phyloP scores from a whole-genome alignment of 2,888 invertebrate species.

The Molorchus minor region DNA sequence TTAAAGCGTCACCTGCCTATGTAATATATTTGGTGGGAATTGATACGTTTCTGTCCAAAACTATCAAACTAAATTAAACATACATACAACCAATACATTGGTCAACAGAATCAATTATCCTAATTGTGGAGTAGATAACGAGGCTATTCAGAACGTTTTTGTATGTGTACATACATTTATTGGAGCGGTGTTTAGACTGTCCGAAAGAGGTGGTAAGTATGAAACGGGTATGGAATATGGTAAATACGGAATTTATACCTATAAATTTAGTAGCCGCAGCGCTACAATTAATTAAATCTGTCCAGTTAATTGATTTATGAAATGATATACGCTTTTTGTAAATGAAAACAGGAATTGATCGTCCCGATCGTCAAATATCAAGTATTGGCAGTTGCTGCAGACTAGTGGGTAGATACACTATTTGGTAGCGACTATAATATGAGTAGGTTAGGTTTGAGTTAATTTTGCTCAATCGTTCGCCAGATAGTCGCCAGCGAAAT shows the following conservation, averaged over 20 bases:
- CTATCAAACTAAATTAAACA: too few species aligned
- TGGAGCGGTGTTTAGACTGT: neutral
- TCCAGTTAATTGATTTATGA: neutral
- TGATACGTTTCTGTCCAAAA: too few species aligned
- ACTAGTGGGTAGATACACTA: neutral
- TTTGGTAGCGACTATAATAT: neutral
- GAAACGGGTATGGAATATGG: neutral
- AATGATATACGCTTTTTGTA: conserved; percentile 1
- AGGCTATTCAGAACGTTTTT: too few species aligned
- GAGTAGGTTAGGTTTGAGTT: too few species aligned
- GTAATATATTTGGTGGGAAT: too few species aligned
- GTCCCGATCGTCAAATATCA: neutral
- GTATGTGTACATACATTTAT: neutral
- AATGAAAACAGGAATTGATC: conserved; percentile 9
- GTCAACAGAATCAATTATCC: too few species aligned
- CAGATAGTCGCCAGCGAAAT: too few species aligned
- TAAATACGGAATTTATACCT: neutral
- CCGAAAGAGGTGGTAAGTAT: neutral
- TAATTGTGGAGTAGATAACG: too few species aligned
- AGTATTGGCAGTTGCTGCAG: neutral
- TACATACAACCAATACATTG: too few species aligned
- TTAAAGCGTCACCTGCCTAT: too few species aligned
- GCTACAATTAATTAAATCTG: conserved; percentile 7
- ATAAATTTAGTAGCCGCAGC: conserved; percentile 1
- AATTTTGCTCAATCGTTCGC: too few species aligned